Percentiles rank a stretch among this genome's conserved stretches.
These are phyloP conservation scores for Sepioteuthis lessoniana DNA, from an alignment of 2,888 invertebrate species.

Conservation along the genomic window DNA sequence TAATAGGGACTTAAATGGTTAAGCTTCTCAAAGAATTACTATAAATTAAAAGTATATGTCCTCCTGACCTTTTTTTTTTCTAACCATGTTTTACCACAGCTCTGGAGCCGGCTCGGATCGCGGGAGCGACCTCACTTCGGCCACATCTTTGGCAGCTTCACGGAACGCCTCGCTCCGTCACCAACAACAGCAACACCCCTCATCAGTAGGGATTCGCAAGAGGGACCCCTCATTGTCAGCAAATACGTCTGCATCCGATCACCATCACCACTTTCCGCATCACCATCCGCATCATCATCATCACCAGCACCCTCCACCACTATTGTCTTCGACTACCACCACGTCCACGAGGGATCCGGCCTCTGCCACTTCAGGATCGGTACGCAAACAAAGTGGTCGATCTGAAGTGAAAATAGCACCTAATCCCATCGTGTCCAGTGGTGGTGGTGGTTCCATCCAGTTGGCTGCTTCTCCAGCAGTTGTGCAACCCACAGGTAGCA, in stretches of 20 bases:
- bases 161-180: conserved; percentile 59
- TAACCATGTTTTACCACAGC: conserved; percentile 59
- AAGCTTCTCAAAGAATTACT: conserved; percentile 10
- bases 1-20: not conserved
- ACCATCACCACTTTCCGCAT: conserved; percentile 51
- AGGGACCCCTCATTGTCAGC: conserved; percentile 40
- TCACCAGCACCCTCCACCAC: conserved; percentile 50
- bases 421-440: conserved; percentile 56
- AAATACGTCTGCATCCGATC: conserved; percentile 42
- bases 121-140: conserved; percentile 57
- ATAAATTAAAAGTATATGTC: not conserved
- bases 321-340: conserved; percentile 49
- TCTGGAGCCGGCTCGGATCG: conserved; percentile 62
- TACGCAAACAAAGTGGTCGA: conserved; percentile 51
- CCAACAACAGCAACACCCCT: conserved; percentile 59
- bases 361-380: conserved; percentile 51
- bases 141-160: conserved; percentile 50
- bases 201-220: conserved; percentile 53
- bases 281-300: conserved; percentile 50
- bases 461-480: conserved; percentile 51
- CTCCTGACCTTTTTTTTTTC: conserved; percentile 46
- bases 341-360: conserved; percentile 51
- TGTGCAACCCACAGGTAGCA: conserved; percentile 42
- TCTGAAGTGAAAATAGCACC: conserved; percentile 65
- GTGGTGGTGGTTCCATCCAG: conserved; percentile 57